phyloP scores from a whole-genome alignment of 2,797 vertebrate species.

The Crocodylus rhombifer region DNA sequence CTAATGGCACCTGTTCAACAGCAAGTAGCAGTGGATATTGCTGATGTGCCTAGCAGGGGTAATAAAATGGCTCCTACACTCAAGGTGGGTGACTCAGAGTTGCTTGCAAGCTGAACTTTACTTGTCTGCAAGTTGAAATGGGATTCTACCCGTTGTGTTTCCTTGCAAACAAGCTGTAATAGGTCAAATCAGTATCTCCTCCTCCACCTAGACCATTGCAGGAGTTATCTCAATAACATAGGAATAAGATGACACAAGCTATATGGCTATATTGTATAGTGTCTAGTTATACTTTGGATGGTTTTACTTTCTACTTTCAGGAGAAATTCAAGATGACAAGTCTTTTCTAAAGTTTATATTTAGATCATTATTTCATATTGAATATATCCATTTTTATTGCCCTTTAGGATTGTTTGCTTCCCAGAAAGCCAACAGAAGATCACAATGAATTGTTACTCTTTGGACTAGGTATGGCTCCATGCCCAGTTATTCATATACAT shows the following conservation, averaged over 20 bases:
- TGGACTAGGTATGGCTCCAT: background rate
- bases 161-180: background rate
- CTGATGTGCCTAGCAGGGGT: no score
- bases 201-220: background rate
- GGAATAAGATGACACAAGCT: background rate
- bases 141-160: background rate
- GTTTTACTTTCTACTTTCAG: background rate
- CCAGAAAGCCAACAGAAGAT: background rate
- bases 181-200: background rate
- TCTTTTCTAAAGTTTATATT: background rate
- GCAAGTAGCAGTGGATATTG: no score
- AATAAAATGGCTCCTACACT: no score
- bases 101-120: no score
- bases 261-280: background rate
- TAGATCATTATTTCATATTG: background rate
- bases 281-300: background rate
- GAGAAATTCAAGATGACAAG: background rate
- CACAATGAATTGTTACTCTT: background rate
- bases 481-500: background rate
- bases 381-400: background rate
- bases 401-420: background rate
- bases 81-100: no score
- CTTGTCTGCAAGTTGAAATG: no score
- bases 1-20: no score
- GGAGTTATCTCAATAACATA: background rate